Base-by-base conservation (phyloP, 2,888 invertebrate species). In the Yponomeuta malinellus region DNA sequence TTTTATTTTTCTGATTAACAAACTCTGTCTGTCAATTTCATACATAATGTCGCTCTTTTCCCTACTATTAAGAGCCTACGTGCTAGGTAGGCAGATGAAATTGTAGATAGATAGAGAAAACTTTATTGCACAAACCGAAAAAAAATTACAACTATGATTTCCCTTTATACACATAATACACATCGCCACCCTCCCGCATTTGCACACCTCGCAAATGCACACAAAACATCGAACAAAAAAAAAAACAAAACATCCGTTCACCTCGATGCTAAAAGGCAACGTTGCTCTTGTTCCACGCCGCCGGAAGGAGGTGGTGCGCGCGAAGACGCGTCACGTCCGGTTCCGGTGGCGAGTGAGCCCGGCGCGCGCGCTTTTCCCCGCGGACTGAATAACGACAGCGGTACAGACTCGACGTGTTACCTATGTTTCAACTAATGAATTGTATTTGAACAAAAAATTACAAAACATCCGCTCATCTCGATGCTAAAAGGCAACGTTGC, bases 241-340 rank as follows among this genome's bases (percentile, higher is more conserved):
- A 59, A 59, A 15, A 59, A 59, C 15, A 12, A 2, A 59, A 59
- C 52, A 59, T 59, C 52, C 52, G 52, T 5, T 59, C 52, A 59
- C 52, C 52, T 59, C 52, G 52, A 15, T 59, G 52, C 15, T 59
- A 15, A 59, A 59, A 59, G 65, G 33, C 29, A 65, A 65, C 65
- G 31, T 64, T 64, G 64, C 31, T 64, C 64, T 64, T 64, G 64
- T 64, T 65, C 31, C 10, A 52, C 59, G n/a, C 3, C 15, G 48
- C n/a, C 64, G 67, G 67, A 70, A 76, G 78, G 73, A 65, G 77
- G 72, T 75, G 78, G 78, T 77, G 78, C 74, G 73, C 71, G 73
- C 74, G 79, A 77, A 79, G 79, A 79, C 78, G 79, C 77, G 77
- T 74, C 76, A 76, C 75, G 74, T 78, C 79, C 81, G 78, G 75